A percentile compares a stretch with the other conserved stretches of the same genome.
phyloP scores from a whole-genome alignment of 1,140 invertebrate species.

The Sitobion miscanthi region DNA sequence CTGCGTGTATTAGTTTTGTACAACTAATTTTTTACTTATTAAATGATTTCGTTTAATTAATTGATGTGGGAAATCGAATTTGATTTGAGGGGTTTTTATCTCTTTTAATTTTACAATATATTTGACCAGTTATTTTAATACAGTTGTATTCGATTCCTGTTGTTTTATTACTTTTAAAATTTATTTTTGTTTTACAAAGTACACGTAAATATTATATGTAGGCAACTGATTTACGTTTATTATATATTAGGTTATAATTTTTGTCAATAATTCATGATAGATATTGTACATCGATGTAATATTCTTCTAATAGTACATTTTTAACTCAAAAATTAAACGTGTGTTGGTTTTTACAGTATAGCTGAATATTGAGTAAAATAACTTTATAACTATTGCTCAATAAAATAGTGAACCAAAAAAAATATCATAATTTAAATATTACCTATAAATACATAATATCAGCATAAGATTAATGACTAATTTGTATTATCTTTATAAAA shows the following conservation, averaged over 20 bases:
- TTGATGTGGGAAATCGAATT: background rate
- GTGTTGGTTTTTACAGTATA: background rate
- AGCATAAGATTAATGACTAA: background rate
- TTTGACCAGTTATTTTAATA: background rate
- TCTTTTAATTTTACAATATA: background rate
- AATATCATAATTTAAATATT: background rate
- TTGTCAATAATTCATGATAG: background rate
- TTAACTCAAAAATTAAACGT: background rate
- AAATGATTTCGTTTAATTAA: background rate
- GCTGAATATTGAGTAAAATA: background rate
- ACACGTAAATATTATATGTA: background rate
- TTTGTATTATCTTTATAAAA: background rate
- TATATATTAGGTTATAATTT: background rate
- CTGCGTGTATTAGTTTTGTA: background rate
- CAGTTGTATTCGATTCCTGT: background rate
- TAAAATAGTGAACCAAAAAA: background rate
- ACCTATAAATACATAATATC: background rate
- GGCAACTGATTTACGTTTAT: background rate
- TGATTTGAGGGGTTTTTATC: background rate
- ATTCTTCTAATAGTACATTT: background rate
- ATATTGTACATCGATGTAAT: background rate
- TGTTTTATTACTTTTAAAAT: no score
- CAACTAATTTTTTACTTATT: background rate
- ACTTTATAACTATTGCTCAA: background rate
- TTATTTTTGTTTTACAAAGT: background rate